Base-by-base conservation (phyloP, 2,888 invertebrate species). In the Tryphoninae sp. region DNA sequence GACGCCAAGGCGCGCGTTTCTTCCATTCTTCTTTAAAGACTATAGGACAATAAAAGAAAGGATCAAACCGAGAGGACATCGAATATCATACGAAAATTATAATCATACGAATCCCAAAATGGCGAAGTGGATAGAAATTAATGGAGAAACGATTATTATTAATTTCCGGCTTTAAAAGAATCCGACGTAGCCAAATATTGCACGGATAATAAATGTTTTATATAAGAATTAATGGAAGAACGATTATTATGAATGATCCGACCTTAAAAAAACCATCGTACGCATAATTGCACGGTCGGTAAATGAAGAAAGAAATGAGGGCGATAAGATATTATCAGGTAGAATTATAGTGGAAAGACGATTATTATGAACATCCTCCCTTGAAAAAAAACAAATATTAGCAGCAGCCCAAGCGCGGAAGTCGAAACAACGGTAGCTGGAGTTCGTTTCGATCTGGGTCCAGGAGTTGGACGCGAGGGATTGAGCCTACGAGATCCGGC, bases 401-500 rank as follows among this genome's bases (percentile, higher is more conserved):
- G 89, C 91, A 91, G 91, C 89, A 89, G 89, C 88, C 90, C 91
- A 87, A 90, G 87, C 85, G 90, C 90, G 87, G 91, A 91, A 87
- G 90, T 92, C 88, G 91, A 92, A 89, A 91, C 91, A 81, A 92
- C 91, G 85, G 90, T 92, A 85, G 91, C 91, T 85, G 91, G 91
- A 88, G 91, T 92, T 83, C 91, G 91, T 89, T 92, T 92, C 87
- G 91, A 91, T 90, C 91, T 92, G 91, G 91, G 91, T 85, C 91
- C 91, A 86, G 93, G 93, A 87, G 92, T 93, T 85, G 93, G 93
- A 90, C 92, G 93, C 85, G 92, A 92, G 88, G 94, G 93, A 90
- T 93, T 93, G 89, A 94, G 94, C 88, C 90, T 94, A 88, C 93
- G 93, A 89, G 92, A 93, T 88, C 93, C 94, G 78, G 92, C 93